Percentiles rank a stretch among this genome's conserved stretches.
Evolutionary conservation across 2,888 invertebrate species (phyloP).

Genomic region (Archips crataeganus): DNA sequence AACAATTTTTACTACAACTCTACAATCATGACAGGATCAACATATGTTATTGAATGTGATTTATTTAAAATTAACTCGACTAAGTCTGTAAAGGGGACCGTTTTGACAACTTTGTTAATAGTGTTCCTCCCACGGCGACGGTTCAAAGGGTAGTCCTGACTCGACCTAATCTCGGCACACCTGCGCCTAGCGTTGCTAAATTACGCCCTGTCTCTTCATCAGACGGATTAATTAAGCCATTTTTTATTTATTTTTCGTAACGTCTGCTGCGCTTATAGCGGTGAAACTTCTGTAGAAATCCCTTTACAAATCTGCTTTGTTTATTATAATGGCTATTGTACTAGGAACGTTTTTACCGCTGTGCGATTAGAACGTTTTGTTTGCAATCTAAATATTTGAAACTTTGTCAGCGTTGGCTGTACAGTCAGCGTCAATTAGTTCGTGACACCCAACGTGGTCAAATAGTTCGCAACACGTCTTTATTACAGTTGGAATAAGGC

Average conservation of each 20-base stretch:
- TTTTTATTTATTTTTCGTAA: constrained; percentile 12
- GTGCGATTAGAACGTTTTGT: constrained; percentile 14
- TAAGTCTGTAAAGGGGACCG: not conserved
- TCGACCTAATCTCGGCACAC: constrained; percentile 23
- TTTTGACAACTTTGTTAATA: constrained; percentile 18
- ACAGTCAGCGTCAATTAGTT: too few relatives aligned
- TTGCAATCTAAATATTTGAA: constrained; percentile 11
- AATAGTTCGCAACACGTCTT: too few relatives aligned
- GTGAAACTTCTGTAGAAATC: constrained; percentile 18
- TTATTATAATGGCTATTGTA: constrained; percentile 18
- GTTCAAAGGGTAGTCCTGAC: not conserved
- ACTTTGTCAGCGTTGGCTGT: constrained; percentile 31
- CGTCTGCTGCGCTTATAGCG: constrained; percentile 22
- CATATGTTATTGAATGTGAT: constrained; percentile 1
- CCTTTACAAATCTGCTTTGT: constrained; percentile 29
- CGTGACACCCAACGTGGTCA: too few relatives aligned
- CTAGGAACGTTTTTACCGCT: constrained; percentile 16
- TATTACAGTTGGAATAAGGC: too few relatives aligned
- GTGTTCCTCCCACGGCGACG: constrained; percentile 1
- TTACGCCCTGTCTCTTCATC: constrained; percentile 23
- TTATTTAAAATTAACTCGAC: constrained; percentile 10
- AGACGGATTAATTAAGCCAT: constrained; percentile 30
- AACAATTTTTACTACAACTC: not conserved
- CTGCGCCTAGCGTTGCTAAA: constrained; percentile 16
- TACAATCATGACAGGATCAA: not conserved